Base-by-base conservation (phyloP, 92 coral and sea anemone species). In the Siderastrea siderea region DNA sequence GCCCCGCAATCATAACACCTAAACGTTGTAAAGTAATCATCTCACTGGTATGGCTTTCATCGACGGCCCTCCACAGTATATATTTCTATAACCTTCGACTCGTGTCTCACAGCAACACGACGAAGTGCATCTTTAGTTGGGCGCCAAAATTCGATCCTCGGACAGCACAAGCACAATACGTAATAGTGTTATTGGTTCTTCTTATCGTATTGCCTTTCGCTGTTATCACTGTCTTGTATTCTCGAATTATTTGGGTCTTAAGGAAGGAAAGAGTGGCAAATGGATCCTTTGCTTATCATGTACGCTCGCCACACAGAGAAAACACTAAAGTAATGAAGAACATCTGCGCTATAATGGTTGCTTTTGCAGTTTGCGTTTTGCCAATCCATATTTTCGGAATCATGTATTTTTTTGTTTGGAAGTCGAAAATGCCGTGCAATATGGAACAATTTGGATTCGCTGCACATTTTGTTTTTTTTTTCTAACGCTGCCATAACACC, bases 401-500 rank as follows among this genome's bases (percentile, higher is more conserved):
- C 14, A 8, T 65, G 38, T 68, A 71, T 69, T 74, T 79, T 16
- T 86, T 80, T 52, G 83, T 68, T 1, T 90, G 93, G 93, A 54
- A 80, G 4, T 86, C 84, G 90, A 68, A 12, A 6, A 49, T 74
- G 0, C 90, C 91, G 8, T 81, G 90, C 54, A 83, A 78, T 5
- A 55, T 90, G 19, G 71, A 69, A 26, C 79, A 90, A 55, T 17
- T 75, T 8, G 63, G 75, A 5, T 86, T 86, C 43, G n/a, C 74
- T 44, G 90, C 86, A 3, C 82, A 85, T 47, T 90, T 90, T 17
- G 73, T 75, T 5, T 89, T 89, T 3, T 3, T 86, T 85, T 60
- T 74, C 83, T 66, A 75, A 72, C 82, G 93, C 93, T 77, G 86
- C 93, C 16, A 70, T 78, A 53, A 84, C 86, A 46, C 89, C 89